Base-by-base conservation (phyloP, 1,140 invertebrate genomes). In the Gryllus bimaculatus region DNA sequence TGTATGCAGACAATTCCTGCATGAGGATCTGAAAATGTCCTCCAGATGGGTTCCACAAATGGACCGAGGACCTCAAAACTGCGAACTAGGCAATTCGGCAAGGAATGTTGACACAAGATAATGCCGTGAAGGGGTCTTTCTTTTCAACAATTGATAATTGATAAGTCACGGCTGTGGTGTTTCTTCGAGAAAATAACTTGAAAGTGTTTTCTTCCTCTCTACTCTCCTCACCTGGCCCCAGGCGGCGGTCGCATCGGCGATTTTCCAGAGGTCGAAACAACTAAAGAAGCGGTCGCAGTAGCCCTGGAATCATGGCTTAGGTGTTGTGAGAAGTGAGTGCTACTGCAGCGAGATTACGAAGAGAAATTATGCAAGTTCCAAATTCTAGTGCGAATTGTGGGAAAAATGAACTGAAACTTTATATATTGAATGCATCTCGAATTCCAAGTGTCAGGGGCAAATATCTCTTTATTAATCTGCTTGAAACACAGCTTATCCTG, bases 31-130 rank as follows among this genome's bases (percentile, higher is more conserved):
- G 39, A 76, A 76, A 76, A 39, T 76, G 75, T 78, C 78, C 21
- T 66, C 54, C 12, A 78, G 26, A 21, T 82, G 82, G 78, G 80
- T 83, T 0, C 82, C 82, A 78, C 82, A 81, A 82, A 21, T 82
- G 74, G 20, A 82, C 80, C 0, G 81, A 83, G 8, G 79, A 78
- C 47, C 79, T 82, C 78, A 82, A 82, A 80, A 80, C 47, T 4
- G 73, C 79, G 54, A 8, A 79, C 21, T 74, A 54, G 47, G 21
- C 77, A 76, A 6, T 8, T 26, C 54, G 54, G 2, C 54, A 66
- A 18, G 54, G 0, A 66, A 80, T 82, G 78, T 76, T 80, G 39
- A 75, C 73, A 18, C 78, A 75, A 7, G 79, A 80, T 49, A 13
- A 80, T 8, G 74, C 77, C 8, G 39, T 78, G 79, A 80, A 54